These are phyloP conservation scores for Cheilinus undulatus DNA, from an alignment of 2,113 vertebrate species.

Conservation along the genomic window DNA sequence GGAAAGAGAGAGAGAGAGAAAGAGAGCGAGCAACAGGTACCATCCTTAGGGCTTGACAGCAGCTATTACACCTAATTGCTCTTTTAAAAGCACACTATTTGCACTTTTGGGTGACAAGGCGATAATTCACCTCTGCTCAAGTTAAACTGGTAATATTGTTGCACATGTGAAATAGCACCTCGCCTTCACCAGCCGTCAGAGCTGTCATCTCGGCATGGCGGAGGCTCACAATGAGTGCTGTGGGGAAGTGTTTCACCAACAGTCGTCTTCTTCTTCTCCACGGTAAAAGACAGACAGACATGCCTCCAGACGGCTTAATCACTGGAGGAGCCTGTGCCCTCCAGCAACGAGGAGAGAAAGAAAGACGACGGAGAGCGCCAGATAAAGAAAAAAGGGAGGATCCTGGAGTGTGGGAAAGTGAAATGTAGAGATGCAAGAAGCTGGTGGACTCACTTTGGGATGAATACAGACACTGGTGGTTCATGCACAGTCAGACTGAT, in stretches of 20 bases:
- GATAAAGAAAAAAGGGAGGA: conserved; percentile 57
- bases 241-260: conserved; percentile 72
- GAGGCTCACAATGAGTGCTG: conserved; percentile 61
- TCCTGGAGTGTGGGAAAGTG: conserved; percentile 74
- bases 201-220: conserved; percentile 75
- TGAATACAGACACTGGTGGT: conserved; percentile 9
- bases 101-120: conserved; percentile 91
- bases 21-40: conserved; percentile 88
- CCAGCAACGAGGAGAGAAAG: conserved; percentile 52
- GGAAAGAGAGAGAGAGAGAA: conserved; percentile 36
- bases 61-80: conserved; percentile 95
- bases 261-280: conserved; percentile 50
- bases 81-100: conserved; percentile 91
- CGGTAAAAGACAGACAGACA: conserved; percentile 60
- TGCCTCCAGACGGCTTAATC: conserved; percentile 75
- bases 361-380: conserved; percentile 41
- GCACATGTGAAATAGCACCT: conserved; percentile 84
- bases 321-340: conserved; percentile 64
- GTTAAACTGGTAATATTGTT: conserved; percentile 90
- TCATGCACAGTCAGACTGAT: conserved; percentile 7
- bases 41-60: conserved; percentile 89
- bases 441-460: conserved; percentile 19
- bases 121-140: conserved; percentile 93
- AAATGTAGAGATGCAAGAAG: conserved; percentile 34
- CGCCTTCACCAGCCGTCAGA: conserved; percentile 78